These are phyloP conservation scores for Limosa lapponica DNA, from an alignment of 2,797 vertebrate genomes.

Conservation along the genomic window DNA sequence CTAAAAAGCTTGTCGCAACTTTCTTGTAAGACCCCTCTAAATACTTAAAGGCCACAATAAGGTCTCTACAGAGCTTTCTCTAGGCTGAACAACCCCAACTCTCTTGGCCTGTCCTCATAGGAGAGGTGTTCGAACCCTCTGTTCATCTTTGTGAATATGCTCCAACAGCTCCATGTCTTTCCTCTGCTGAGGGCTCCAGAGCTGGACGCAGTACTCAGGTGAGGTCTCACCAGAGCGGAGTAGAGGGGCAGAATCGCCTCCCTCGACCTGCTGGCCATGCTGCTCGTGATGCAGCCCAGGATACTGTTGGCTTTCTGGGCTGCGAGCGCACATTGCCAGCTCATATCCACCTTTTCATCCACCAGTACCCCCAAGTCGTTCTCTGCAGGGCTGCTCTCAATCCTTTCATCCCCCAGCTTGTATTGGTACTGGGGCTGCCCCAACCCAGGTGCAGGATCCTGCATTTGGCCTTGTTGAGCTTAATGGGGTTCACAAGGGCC, in stretches of 20 bases:
- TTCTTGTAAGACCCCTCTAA: background rate
- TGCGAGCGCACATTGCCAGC: rapidly evolving
- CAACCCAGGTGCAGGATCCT: background rate
- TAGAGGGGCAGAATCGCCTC: background rate
- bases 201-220: too few species aligned
- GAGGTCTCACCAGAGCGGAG: background rate
- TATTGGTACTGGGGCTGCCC: rapidly evolving
- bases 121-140: background rate
- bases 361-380: background rate
- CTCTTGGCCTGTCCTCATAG: background rate
- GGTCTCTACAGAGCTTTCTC: background rate
- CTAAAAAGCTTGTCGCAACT: background rate
- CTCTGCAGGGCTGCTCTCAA: background rate
- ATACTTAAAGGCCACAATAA: background rate
- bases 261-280: rapidly evolving
- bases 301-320: background rate
- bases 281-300: background rate
- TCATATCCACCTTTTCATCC: background rate
- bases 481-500: background rate
- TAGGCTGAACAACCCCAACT: background rate
- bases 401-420: background rate
- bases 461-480: background rate
- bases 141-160: background rate
- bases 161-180: background rate
- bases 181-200: background rate